Evolutionary conservation across 2,113 vertebrate genomes (phyloP), one percentile per base, ranked within the genome.

Genomic region (Myrmecobius fasciatus): DNA sequence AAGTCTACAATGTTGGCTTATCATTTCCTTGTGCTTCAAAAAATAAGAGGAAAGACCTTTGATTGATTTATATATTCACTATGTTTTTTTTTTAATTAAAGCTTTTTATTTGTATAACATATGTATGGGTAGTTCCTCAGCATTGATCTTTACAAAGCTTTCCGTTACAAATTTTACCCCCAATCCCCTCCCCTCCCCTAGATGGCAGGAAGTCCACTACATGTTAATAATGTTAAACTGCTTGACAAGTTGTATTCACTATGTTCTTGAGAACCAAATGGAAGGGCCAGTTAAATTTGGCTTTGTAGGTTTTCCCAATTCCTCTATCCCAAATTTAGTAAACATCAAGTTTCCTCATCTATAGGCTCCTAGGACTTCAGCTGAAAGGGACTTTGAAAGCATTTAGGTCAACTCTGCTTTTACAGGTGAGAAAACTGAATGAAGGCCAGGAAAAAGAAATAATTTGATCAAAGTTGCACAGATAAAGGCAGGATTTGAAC

Each of bases 291-390:
- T 96, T 94, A 94, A 56, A 91, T 97, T 97, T 95, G 97, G 95
- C 94, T 96, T 96, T 91, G 97, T 98, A 97, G 96, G 95, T 96
- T 97, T 96, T 94, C 53, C 90, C 97, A 0, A 43, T 93, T 96
- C 47, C 90, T 96, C 94, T 90, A 92, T 95, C 97, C 96, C 93
- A 95, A 96, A 98, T 97, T 97, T 97, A 97, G 95, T 95, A 96
- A 96, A 96, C 95, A 93, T 46, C 97, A 97, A 98, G 90, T 75
- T 75, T 75, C 67, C 67, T 75, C 14, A 20, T 5, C 7, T 67
- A 12, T 67, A 5, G 14, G 4, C 1, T 8, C 67, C 36, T 43
- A 43, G 67, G 24, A 22, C 20, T 43, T 43, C 3, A 83, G 7
- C 6, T 24, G 20, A 36, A 43, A 83, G n/a, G n/a, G 67, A 43